Conservation (phyloP, 2,888 invertebrate species). For the Melanargia galathea region DNA sequence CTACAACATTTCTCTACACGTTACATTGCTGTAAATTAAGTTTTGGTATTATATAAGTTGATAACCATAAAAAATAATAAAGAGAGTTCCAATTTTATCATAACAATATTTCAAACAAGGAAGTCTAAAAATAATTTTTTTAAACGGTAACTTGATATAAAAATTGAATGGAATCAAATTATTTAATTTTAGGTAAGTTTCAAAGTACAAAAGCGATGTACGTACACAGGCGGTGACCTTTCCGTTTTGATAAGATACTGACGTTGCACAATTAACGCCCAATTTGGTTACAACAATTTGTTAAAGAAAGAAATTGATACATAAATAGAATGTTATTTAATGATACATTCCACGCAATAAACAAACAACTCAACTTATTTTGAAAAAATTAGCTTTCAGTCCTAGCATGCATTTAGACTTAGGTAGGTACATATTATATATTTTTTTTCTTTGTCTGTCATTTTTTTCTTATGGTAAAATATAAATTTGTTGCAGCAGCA, state of each 20-base stretch:
- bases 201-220: conserved; percentile 47
- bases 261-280: conserved; percentile 55
- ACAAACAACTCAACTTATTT: too few species aligned
- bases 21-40: too few species aligned
- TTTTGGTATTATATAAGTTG: too few species aligned
- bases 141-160: conserved; percentile 4
- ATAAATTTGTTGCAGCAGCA: too few species aligned
- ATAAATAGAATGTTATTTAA: too few species aligned
- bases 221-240: conserved; percentile 65
- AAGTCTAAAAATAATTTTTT: conserved; percentile 18
- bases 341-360: too few species aligned
- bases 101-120: background rate
- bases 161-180: conserved; percentile 37
- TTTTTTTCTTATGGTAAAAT: too few species aligned
- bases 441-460: too few species aligned
- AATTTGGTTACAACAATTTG: conserved; percentile 39
- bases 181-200: conserved; percentile 65
- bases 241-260: conserved; percentile 74
- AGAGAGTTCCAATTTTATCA: background rate
- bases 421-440: too few species aligned
- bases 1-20: too few species aligned
- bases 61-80: background rate
- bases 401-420: too few species aligned
- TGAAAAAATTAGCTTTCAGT: too few species aligned
- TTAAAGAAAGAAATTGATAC: background rate